Evolutionary conservation across 2,113 vertebrate genomes (phyloP).

Genomic region (Leptobrachium ailaonicum): DNA sequence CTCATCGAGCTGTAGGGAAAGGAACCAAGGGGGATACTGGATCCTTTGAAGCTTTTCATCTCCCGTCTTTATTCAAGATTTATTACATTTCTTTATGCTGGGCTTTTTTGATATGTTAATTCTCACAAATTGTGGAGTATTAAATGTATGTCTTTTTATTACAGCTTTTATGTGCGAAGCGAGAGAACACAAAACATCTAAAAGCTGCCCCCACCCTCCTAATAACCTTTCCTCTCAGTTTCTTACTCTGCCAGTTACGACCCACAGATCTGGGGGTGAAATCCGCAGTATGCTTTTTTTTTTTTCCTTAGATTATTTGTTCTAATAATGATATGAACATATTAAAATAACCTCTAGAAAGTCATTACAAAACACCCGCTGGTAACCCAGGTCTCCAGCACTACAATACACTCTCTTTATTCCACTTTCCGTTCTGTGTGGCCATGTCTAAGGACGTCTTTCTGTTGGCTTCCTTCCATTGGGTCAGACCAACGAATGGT

Average conservation of each 20-base stretch:
- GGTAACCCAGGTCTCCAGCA: no score
- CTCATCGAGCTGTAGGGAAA: background rate
- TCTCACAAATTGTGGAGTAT: conserved; percentile 39
- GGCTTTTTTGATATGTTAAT: conserved; percentile 46
- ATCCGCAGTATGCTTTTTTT: background rate
- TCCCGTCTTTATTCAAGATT: conserved; percentile 29
- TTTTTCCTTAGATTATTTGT: background rate
- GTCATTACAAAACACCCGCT: no score
- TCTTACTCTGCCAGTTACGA: background rate
- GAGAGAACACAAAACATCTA: conserved; percentile 30
- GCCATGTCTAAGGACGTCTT: no score
- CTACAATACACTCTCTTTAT: no score
- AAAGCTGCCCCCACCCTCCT: conserved; percentile 30
- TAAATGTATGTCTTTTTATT: conserved; percentile 39
- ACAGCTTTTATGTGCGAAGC: conserved; percentile 34
- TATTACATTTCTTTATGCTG: conserved; percentile 45
- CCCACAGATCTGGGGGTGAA: background rate
- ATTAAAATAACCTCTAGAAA: no score
- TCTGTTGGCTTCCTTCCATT: no score
- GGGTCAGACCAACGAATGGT: no score
- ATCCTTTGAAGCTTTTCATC: conserved; percentile 46
- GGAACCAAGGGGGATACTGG: background rate
- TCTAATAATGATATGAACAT: background rate
- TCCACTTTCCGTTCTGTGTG: no score
- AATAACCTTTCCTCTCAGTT: conserved; percentile 23